These are phyloP conservation scores for Anguilla pacifica DNA, from an alignment of 2,797 vertebrate genomes.

Conservation along the genomic window DNA sequence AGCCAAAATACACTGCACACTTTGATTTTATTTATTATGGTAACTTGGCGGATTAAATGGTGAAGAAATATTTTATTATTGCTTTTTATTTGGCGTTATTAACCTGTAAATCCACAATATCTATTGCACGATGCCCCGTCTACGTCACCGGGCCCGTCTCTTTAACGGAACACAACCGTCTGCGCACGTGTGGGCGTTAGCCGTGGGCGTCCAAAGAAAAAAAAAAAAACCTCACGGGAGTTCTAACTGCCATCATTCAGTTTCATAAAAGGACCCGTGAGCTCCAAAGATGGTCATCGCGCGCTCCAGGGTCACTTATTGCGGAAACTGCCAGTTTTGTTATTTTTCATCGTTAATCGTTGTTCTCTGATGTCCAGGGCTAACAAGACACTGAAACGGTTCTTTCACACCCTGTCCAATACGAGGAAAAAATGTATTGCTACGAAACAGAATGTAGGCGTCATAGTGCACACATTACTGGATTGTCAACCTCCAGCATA, in stretches of 20 bases:
- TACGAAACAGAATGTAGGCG: no score
- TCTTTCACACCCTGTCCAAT: no score
- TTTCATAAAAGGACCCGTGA: not conserved
- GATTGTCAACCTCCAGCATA: not conserved
- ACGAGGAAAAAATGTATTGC: no score
- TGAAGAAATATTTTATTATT: not conserved
- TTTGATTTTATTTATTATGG: not conserved
- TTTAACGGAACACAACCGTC: not conserved
- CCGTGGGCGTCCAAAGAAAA: not conserved
- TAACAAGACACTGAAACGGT: no score
- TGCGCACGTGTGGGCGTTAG: not conserved
- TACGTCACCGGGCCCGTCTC: not conserved
- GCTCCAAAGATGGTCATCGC: not conserved
- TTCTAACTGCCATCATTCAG: not conserved
- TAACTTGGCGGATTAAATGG: not conserved
- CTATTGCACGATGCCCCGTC: not conserved
- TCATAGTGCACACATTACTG: not conserved
- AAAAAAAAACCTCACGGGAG: not conserved
- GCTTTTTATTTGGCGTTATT: not conserved
- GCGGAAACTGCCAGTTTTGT: not conserved
- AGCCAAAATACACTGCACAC: not conserved
- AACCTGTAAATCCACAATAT: not conserved
- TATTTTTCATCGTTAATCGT: not conserved
- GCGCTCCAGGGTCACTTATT: not conserved
- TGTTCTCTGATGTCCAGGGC: not conserved